A percentile compares a stretch with the other conserved stretches of the same genome.
Conservation (phyloP, 2,797 vertebrate species). For the Podarcis siculus region DNA sequence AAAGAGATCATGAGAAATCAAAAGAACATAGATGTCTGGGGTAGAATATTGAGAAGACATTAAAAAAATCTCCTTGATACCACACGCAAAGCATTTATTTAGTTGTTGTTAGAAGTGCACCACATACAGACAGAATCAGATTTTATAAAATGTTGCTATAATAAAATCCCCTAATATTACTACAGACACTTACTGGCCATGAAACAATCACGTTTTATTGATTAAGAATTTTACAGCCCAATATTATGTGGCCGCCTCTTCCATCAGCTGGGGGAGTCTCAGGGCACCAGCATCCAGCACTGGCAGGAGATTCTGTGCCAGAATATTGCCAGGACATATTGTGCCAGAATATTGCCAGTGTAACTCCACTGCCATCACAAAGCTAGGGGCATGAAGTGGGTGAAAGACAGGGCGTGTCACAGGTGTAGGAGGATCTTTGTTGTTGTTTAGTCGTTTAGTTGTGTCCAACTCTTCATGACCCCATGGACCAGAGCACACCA, state of each 20-base stretch:
- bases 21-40: conserved; percentile 8
- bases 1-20: conserved; percentile 45
- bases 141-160: too few species aligned
- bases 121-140: not conserved
- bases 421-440: too few species aligned
- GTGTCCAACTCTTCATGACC: too few species aligned
- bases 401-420: too few species aligned
- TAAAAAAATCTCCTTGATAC: not conserved
- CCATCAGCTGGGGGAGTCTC: not conserved
- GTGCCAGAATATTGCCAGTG: not conserved
- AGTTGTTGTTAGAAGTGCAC: not conserved
- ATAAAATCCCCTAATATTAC: not conserved
- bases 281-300: not conserved
- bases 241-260: not conserved
- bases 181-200: not conserved
- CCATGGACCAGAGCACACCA: too few species aligned
- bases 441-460: too few species aligned
- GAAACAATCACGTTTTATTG: not conserved
- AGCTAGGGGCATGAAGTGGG: too few species aligned
- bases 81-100: not conserved
- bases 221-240: not conserved
- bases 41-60: not conserved
- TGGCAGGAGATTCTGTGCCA: not conserved
- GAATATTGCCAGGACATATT: not conserved
- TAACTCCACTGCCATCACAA: too few species aligned